Conservation (phyloP, 2,888 invertebrate species). For the Cylloceria caligata region DNA sequence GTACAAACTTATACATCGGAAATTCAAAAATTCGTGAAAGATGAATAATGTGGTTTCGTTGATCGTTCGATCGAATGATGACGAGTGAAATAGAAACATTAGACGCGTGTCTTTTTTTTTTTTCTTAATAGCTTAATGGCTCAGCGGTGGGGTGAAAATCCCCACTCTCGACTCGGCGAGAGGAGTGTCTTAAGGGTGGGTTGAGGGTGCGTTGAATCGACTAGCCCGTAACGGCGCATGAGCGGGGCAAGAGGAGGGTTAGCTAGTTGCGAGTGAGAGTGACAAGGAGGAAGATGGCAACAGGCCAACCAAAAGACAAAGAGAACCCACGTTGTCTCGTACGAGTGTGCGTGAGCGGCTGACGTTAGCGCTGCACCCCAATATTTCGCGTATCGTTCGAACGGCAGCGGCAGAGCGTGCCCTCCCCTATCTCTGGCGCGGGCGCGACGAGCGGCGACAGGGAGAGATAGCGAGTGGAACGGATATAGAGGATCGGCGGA, state of each 20-base stretch:
- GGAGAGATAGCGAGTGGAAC: slow-evolving; percentile 56
- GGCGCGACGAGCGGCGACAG: slow-evolving; percentile 74
- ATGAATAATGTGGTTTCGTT: background rate
- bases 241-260: slow-evolving; percentile 49
- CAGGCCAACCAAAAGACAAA: slow-evolving; percentile 9
- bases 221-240: slow-evolving; percentile 58
- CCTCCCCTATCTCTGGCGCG: slow-evolving; percentile 77
- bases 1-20: background rate
- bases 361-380: slow-evolving; percentile 74
- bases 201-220: slow-evolving; percentile 54
- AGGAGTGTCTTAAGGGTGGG: slow-evolving; percentile 41
- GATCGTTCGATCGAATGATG: slow-evolving; percentile 19
- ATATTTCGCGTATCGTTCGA: slow-evolving; percentile 63
- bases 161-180: background rate
- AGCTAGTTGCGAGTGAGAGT: slow-evolving; percentile 44
- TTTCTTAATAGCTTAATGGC: background rate
- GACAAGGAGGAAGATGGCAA: slow-evolving; percentile 55
- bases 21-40: background rate
- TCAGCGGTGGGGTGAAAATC: background rate
- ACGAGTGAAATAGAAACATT: background rate
- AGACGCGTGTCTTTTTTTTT: background rate
- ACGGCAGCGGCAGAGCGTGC: slow-evolving; percentile 64
- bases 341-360: slow-evolving; percentile 49
- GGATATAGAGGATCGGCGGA: slow-evolving; percentile 58
- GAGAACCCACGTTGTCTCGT: slow-evolving; percentile 12